These are phyloP conservation scores for Malurus cyaneus DNA, from an alignment of 2,113 vertebrate species.

Conservation along the genomic window DNA sequence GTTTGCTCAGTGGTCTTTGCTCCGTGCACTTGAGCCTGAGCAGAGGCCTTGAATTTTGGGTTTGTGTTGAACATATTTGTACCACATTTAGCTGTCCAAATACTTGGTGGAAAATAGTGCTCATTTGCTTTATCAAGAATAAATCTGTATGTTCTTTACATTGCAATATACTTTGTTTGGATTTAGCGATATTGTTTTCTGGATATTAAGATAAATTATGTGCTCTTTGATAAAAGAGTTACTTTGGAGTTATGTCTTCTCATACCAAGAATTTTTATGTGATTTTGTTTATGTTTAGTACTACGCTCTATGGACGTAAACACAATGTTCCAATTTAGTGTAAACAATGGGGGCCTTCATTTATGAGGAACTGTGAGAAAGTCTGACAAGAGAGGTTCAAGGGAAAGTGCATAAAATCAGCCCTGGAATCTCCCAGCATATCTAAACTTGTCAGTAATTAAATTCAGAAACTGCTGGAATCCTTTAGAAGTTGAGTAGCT, in stretches of 20 bases:
- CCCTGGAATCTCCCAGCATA: not conserved
- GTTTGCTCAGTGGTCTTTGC: not conserved
- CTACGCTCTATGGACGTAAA: constrained; percentile 54
- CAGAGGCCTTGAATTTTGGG: not conserved
- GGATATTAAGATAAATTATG: constrained; percentile 2
- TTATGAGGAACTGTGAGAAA: constrained; percentile 66
- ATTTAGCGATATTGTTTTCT: not conserved
- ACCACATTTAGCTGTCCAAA: not conserved
- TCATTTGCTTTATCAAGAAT: not conserved
- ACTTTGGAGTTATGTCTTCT: not conserved
- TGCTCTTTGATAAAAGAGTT: not conserved
- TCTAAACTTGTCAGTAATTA: constrained; percentile 33
- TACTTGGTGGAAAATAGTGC: not conserved
- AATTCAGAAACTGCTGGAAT: constrained; percentile 39
- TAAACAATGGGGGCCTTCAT: constrained; percentile 61
- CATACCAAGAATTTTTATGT: constrained; percentile 42
- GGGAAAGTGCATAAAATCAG: not conserved
- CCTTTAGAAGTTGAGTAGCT: constrained; percentile 41
- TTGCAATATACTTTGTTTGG: not conserved
- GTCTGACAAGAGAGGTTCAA: not conserved
- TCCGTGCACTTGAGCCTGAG: not conserved
- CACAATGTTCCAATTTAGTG: constrained; percentile 56
- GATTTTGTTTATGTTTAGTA: constrained; percentile 44
- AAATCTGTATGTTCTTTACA: not conserved
- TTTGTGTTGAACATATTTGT: not conserved